A percentile compares a stretch with the other conserved stretches of the same genome.
phyloP scores from a whole-genome alignment of 2,113 vertebrate species.

The Dryoscopus gambensis region DNA sequence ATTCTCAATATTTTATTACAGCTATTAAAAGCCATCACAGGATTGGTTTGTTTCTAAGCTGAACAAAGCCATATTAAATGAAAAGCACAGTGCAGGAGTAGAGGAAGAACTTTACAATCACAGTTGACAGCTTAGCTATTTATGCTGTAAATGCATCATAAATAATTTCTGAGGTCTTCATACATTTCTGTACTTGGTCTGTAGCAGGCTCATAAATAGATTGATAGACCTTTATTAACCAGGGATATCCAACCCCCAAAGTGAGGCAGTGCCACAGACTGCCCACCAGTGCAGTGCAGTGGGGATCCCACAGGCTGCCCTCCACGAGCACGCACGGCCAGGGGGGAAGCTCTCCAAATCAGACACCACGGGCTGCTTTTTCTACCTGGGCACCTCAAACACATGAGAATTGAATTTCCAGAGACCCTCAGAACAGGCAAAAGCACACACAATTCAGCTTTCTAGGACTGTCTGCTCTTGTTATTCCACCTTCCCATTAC shows the following conservation, averaged over 20 bases:
- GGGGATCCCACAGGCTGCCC: not conserved
- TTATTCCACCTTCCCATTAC: not conserved
- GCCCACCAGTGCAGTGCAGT: not conserved
- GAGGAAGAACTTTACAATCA: constrained; percentile 32
- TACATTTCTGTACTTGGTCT: constrained; percentile 20
- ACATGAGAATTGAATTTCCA: not conserved
- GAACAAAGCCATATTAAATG: constrained; percentile 62
- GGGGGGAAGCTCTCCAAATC: not conserved
- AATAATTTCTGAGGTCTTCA: constrained; percentile 65
- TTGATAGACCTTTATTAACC: constrained; percentile 22
- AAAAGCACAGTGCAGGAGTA: constrained; percentile 17
- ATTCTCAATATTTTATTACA: constrained; percentile 56
- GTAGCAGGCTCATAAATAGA: constrained; percentile 56
- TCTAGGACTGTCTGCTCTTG: not conserved
- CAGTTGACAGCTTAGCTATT: constrained; percentile 29
- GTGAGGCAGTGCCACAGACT: not conserved
- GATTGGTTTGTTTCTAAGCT: constrained; percentile 38
- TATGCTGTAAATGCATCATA: constrained; percentile 65
- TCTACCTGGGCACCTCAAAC: not conserved
- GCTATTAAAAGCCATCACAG: constrained; percentile 43
- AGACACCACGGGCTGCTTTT: not conserved
- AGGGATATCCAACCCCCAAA: not conserved
- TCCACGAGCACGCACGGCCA: not conserved
- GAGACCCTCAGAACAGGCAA: not conserved
- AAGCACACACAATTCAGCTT: not conserved